These are phyloP conservation scores for Chaunax sp. DNA, from an alignment of 2,797 vertebrate species.

Conservation along the genomic window DNA sequence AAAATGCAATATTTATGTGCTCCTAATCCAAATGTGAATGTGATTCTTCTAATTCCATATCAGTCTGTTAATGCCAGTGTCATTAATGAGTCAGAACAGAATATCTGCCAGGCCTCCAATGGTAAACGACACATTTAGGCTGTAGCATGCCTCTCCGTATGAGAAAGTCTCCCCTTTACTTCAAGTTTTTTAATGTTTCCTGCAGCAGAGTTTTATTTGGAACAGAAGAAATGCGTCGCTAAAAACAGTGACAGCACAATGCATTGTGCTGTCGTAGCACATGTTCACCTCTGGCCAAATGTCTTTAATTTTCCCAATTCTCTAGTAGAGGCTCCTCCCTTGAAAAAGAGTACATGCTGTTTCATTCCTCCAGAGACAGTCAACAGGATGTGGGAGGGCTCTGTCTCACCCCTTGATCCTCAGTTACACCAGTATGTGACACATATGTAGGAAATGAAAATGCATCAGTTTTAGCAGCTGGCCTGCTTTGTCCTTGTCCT, in stretches of 20 bases:
- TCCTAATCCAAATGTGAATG: background rate
- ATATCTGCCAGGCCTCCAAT: slow-evolving; percentile 19
- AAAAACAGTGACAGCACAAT: background rate
- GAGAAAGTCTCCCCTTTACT: too few species aligned
- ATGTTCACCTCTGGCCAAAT: background rate
- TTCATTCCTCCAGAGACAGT: slow-evolving; percentile 25
- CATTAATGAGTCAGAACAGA: slow-evolving; percentile 14
- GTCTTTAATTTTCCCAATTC: background rate
- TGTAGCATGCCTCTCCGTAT: too few species aligned
- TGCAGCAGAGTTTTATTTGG: background rate
- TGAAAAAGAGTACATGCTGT: slow-evolving; percentile 38
- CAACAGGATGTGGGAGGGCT: slow-evolving; percentile 61
- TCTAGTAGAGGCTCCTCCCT: background rate
- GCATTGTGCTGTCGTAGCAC: background rate
- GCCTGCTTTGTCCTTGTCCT: background rate
- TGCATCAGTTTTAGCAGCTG: background rate
- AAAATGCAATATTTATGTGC: background rate
- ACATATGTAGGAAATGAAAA: slow-evolving; percentile 11
- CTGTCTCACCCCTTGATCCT: background rate
- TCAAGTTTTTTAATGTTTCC: too few species aligned
- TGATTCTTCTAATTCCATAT: background rate
- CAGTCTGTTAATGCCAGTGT: background rate
- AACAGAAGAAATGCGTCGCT: background rate
- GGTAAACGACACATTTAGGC: slow-evolving; percentile 8
- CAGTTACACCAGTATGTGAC: slow-evolving; percentile 18